Evolutionary conservation across 2,888 invertebrate genomes (phyloP).

Genomic region (Cosmorhoe ocellata): DNA sequence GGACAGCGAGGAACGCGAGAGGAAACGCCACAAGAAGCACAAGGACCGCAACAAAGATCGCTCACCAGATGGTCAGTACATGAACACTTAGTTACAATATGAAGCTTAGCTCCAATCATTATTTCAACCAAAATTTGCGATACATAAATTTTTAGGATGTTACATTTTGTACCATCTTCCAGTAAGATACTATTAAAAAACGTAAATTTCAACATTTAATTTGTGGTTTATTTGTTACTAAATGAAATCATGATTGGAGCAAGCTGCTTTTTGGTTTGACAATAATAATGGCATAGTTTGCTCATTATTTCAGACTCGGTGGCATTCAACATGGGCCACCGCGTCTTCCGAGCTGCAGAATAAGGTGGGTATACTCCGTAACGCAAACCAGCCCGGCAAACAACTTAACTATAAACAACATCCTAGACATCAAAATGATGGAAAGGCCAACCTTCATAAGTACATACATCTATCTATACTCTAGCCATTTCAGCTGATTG

Average conservation of each 20-base stretch:
- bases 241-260: slow-evolving; percentile 52
- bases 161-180: too few relatives aligned
- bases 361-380: slow-evolving; percentile 61
- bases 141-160: too few relatives aligned
- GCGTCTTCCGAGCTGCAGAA: slow-evolving; percentile 54
- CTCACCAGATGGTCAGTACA: slow-evolving; percentile 82
- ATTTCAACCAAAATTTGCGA: slow-evolving; percentile 40
- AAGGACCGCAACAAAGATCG: slow-evolving; percentile 78
- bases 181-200: too few relatives aligned
- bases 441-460: too few relatives aligned
- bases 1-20: slow-evolving; percentile 80
- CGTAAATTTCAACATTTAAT: too few relatives aligned
- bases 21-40: slow-evolving; percentile 66
- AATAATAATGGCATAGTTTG: slow-evolving; percentile 78
- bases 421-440: too few relatives aligned
- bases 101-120: slow-evolving; percentile 53
- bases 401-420: background rate
- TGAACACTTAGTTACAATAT: slow-evolving; percentile 33
- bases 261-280: slow-evolving; percentile 58
- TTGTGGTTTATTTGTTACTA: too few relatives aligned
- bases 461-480: too few relatives aligned
- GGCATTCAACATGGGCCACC: slow-evolving; percentile 67
- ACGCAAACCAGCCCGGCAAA: background rate
- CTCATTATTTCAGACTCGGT: slow-evolving; percentile 80
- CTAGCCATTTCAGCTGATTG: too few relatives aligned